Evolutionary conservation across 37 sponge, comb jelly and placozoan genomes (phyloP), one percentile per base, ranked within the genome.

Genomic region (Geodia barretti): DNA sequence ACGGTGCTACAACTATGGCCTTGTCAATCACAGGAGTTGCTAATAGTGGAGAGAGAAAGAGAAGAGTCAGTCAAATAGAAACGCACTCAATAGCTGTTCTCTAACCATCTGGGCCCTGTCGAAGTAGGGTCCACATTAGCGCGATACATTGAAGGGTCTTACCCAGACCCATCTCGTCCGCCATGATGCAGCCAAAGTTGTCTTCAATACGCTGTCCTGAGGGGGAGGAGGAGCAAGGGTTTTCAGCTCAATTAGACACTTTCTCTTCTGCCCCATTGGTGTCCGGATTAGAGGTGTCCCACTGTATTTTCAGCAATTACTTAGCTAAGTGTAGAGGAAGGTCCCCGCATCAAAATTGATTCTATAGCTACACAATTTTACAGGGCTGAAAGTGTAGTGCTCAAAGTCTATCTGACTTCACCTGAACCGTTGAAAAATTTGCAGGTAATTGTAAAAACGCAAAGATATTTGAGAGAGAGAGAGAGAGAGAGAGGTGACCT

Each of bases 81-180:
- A n/a, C n/a, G n/a, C n/a, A n/a, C n/a, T 60, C 19, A 23, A 60
- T 23, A 36, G 20, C 25, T 26, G 21, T 21, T 34, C 3, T 19
- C 87, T 87, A 24, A 87, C 87, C 80, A 62, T 68, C 63, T n/a
- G 87, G 91, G 26, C 91, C 76, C 39, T 91, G 91, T 66, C 75
- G 68, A 80, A 98, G 75, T 2, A 98, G 68, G 8, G 98, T 98
- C 98, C 98, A 98, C 41, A 95, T 83, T 32, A 98, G 75, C 19
- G 95, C 75, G 62, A 98, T 95, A 74, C 98, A 98, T 75, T 98
- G 98, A 32, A 98, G 83, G 8, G 98, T 98, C 85, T 98, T 98
- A 4, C 98, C 98, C 35, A 98, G 90, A 7, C 98, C 98, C 96
- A 95, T 97, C 63, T 97, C 98, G 66, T 97, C 98, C 19, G 98